phyloP scores from a whole-genome alignment of 2,113 vertebrate genomes.

The Nicator chloris region DNA sequence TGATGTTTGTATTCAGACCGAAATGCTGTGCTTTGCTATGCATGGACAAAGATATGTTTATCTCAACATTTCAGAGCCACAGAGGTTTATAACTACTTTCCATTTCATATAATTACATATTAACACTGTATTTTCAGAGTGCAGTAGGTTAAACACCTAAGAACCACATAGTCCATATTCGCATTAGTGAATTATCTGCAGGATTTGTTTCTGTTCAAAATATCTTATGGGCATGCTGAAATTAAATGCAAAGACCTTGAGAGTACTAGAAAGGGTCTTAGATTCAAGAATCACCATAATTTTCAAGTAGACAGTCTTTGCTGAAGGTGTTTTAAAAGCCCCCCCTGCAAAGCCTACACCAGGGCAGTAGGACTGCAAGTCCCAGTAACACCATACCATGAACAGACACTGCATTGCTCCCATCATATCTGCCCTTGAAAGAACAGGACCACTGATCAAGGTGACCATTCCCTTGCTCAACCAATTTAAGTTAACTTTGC shows the following conservation, averaged over 20 bases:
- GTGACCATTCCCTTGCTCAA: neutral
- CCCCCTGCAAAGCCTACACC: neutral
- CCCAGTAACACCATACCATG: neutral
- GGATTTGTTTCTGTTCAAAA: conserved; percentile 45
- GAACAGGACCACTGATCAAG: neutral
- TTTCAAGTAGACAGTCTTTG: neutral
- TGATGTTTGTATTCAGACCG: conserved; percentile 19
- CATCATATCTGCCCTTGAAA: neutral
- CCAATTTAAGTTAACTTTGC: neutral
- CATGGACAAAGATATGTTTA: conserved; percentile 45
- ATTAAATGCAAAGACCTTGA: conserved; percentile 26
- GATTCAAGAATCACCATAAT: neutral
- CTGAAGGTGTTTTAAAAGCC: neutral
- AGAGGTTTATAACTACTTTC: conserved; percentile 10
- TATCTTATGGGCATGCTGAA: conserved; percentile 18
- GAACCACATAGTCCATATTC: conserved; percentile 19
- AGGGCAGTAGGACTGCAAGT: neutral
- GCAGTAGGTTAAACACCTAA: conserved; percentile 18
- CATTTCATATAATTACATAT: conserved; percentile 24
- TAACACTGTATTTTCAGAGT: conserved; percentile 35
- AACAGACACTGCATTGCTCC: neutral
- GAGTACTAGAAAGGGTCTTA: neutral
- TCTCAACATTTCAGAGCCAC: conserved; percentile 18
- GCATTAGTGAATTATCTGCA: conserved; percentile 39
- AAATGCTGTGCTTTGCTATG: conserved; percentile 37